phyloP scores from a whole-genome alignment of 2,888 invertebrate species.

The Macrostomum cliftonense region DNA sequence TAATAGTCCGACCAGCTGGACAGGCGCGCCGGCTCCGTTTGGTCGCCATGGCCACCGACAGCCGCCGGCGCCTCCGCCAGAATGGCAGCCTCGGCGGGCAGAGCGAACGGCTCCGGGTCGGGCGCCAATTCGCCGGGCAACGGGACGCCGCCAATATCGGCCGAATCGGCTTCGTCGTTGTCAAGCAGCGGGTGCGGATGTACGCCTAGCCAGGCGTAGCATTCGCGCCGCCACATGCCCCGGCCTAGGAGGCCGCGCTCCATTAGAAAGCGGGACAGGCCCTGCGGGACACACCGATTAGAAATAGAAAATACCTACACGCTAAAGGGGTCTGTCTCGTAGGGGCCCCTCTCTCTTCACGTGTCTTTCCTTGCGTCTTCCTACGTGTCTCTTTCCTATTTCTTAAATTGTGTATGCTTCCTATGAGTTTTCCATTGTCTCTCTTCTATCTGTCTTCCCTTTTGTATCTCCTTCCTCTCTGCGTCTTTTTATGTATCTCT shows the following conservation, averaged over 20 bases:
- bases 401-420: too few relatives aligned
- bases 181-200: too few relatives aligned
- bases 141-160: not conserved
- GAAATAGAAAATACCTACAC: too few relatives aligned
- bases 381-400: too few relatives aligned
- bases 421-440: too few relatives aligned
- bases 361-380: too few relatives aligned
- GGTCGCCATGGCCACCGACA: not conserved
- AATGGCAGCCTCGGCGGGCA: not conserved
- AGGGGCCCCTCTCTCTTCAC: too few relatives aligned
- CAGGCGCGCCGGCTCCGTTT: not conserved
- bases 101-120: not conserved
- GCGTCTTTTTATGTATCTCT: too few relatives aligned
- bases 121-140: not conserved
- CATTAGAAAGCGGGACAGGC: slow-evolving; percentile 3
- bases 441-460: too few relatives aligned
- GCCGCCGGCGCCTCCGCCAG: not conserved
- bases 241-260: slow-evolving; percentile 1
- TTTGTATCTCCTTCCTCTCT: too few relatives aligned
- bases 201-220: not conserved
- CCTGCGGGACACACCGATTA: too few relatives aligned
- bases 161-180: not conserved
- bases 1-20: slow-evolving; percentile 16
- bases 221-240: slow-evolving; percentile 6
- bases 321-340: too few relatives aligned